Base-by-base conservation (phyloP, 2,888 invertebrate genomes). In the Lingula anatina region DNA sequence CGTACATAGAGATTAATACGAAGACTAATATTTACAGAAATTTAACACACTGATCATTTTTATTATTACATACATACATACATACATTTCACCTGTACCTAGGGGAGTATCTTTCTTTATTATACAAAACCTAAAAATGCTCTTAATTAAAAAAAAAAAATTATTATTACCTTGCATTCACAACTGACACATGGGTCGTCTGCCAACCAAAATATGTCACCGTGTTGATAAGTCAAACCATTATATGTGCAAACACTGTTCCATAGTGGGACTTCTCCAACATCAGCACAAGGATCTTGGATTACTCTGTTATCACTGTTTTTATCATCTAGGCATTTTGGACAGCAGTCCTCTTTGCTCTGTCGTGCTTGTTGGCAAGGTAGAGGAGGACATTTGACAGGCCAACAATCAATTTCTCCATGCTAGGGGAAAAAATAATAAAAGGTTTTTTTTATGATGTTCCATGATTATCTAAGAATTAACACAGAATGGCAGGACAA, bases 321-420 rank as follows among this genome's bases (percentile, higher is more conserved):
- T 49, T 68, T 61, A 40, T 62, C 60, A 20, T 85, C 83, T 68
- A 85, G 82, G 76, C 86, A 86, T 50, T 85, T 81, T 31, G 83
- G 84, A 75, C 85, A 87, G 78, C 86, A 89, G 79, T 85, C 86
- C 4, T 84, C 85, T 12, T 83, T 81, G 54, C 81, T 80, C 60
- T 83, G 81, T 38, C 85, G 79, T 3, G 85, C 83, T 61, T 84
- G 82, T 53, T 81, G 78, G 72, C 87, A 87, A 47, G 82, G 79
- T 47, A 85, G 77, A 44, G 84, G 84, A 64, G 88, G 89, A 77
- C 91, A 91, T 74, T 87, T 86, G 76, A 89, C 82, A 69, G 87
- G 86, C 88, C 89, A 90, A 75, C 91, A 91, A 81, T 90, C 90
- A 64, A 88, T 85, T 79, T 90, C 89, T 45, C 90, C 90, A 68